Conservation (phyloP, 2,888 invertebrate genomes). For the Ophonus ardosiacus region DNA sequence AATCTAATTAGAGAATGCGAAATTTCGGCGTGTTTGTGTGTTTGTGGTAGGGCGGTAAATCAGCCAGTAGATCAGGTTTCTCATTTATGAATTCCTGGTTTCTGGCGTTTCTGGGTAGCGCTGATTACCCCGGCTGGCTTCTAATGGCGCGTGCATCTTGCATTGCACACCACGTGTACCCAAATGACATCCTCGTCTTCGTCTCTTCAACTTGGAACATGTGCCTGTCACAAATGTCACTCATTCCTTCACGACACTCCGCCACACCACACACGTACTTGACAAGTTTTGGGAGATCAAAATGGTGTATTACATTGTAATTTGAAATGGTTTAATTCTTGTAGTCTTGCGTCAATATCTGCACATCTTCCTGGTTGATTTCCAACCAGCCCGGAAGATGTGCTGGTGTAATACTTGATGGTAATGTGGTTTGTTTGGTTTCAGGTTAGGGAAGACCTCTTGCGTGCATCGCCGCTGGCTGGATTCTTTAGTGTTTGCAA, state of each 20-base stretch:
- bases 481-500: constrained; percentile 55
- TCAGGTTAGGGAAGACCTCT: constrained; percentile 55
- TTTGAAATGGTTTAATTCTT: too few species aligned
- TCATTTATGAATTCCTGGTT: constrained; percentile 62
- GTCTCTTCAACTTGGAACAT: constrained; percentile 26
- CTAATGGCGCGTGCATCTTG: constrained; percentile 62
- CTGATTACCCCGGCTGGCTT: constrained; percentile 59
- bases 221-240: constrained; percentile 62
- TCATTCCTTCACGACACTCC: constrained; percentile 49
- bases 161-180: constrained; percentile 59
- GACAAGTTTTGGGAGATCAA: too few species aligned
- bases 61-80: constrained; percentile 32
- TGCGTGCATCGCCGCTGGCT: constrained; percentile 61
- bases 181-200: constrained; percentile 54
- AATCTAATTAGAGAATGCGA: constrained; percentile 1
- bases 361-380: too few species aligned
- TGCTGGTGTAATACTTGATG: background rate
- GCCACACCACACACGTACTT: background rate
- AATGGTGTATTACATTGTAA: too few species aligned
- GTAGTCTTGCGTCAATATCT: too few species aligned
- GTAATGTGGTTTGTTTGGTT: constrained; percentile 36
- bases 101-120: constrained; percentile 31
- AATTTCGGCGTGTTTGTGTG: constrained; percentile 15
- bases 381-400: too few species aligned
- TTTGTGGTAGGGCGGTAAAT: background rate